These are phyloP conservation scores for Cylas formicarius DNA, from an alignment of 1,140 invertebrate genomes.

Conservation along the genomic window DNA sequence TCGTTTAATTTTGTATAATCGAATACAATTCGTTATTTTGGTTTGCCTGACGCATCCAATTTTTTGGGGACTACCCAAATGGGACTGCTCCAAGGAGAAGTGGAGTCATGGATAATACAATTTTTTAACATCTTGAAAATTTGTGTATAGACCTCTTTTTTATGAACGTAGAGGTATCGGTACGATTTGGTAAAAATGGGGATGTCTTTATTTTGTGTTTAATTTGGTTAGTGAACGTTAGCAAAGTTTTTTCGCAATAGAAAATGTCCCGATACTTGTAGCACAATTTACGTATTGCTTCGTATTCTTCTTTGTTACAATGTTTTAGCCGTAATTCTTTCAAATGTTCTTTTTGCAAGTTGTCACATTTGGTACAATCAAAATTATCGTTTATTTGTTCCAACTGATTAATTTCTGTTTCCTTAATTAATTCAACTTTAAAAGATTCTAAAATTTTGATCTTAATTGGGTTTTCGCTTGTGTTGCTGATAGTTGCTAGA, in stretches of 20 bases:
- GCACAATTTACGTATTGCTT: constrained; percentile 12
- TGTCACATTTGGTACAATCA: constrained; percentile 8
- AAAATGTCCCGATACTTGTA: constrained; percentile 20
- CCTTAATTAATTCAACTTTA: constrained; percentile 9
- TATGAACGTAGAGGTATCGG: constrained; percentile 15
- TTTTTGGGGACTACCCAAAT: constrained; percentile 39
- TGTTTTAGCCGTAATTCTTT: constrained; percentile 18
- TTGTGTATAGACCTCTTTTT: constrained; percentile 15
- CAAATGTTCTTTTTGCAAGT: constrained; percentile 11
- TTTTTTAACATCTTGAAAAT: constrained; percentile 14
- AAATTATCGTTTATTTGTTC: constrained; percentile 9
- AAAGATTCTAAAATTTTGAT: constrained; percentile 10
- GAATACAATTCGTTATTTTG: too few species aligned
- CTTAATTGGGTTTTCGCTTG: constrained; percentile 8
- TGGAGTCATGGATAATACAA: constrained; percentile 35
- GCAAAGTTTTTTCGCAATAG: constrained; percentile 9
- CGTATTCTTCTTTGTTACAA: constrained; percentile 22
- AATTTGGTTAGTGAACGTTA: constrained; percentile 20
- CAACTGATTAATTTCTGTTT: constrained; percentile 10
- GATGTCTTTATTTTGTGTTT: constrained; percentile 16
- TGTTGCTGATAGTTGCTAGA: constrained; percentile 14
- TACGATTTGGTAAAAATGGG: constrained; percentile 17
- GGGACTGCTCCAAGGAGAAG: constrained; percentile 38
- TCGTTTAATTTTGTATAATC: too few species aligned
- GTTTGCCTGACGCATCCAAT: too few species aligned